Evolutionary conservation across 2,113 vertebrate genomes (phyloP).

Genomic region (Saiga tatarica): DNA sequence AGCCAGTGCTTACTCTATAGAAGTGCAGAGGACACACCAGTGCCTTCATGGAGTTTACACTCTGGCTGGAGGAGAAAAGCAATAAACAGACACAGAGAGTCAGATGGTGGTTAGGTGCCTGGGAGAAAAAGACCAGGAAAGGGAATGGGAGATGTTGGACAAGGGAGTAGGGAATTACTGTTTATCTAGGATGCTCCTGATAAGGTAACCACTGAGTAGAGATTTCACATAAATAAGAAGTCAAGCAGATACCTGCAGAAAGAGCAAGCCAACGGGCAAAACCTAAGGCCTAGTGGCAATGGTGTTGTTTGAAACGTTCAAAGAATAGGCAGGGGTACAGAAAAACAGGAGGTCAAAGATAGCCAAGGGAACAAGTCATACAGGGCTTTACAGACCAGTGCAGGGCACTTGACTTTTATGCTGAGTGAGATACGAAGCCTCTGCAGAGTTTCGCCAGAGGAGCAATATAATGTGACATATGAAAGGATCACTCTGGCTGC

Average conservation of each 20-base stretch:
- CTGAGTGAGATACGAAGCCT: neutral
- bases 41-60: neutral
- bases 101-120: neutral
- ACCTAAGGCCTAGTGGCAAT: neutral
- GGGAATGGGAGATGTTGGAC: neutral
- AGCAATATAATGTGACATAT: neutral
- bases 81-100: neutral
- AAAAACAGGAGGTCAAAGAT: neutral
- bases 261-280: neutral
- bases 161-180: neutral
- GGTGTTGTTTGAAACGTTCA: neutral
- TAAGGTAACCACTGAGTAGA: neutral
- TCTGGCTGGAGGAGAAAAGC: neutral
- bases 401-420: neutral
- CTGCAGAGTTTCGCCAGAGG: neutral
- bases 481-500: neutral
- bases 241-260: neutral
- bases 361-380: neutral
- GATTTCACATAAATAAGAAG: neutral
- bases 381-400: neutral
- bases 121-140: neutral
- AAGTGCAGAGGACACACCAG: neutral
- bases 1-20: neutral
- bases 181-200: neutral
- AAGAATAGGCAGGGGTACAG: neutral